Conservation (phyloP, 2,888 invertebrate species). For the Phania funesta region DNA sequence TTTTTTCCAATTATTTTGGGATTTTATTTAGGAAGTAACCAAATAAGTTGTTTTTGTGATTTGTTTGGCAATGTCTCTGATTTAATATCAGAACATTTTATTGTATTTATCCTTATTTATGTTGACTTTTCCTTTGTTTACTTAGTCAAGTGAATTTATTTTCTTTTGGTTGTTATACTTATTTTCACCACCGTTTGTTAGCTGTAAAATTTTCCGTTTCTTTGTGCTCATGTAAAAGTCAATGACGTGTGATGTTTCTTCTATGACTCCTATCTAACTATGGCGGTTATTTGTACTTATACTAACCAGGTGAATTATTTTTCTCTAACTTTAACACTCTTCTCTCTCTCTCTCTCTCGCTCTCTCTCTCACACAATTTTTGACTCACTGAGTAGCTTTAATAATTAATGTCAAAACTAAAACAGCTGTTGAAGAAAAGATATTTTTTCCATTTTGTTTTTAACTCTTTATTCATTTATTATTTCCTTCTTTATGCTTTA, state of each 20-base stretch:
- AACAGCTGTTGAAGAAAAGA: slow-evolving; percentile 43
- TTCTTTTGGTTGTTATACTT: slow-evolving; percentile 18
- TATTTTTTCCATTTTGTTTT: not conserved
- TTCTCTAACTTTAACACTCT: not conserved
- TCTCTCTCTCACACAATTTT: not conserved
- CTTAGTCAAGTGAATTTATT: slow-evolving; percentile 33
- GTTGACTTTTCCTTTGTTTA: slow-evolving; percentile 35
- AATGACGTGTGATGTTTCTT: slow-evolving; percentile 49
- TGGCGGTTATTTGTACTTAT: slow-evolving; percentile 49
- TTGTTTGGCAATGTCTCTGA: not conserved
- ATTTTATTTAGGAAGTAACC: not conserved
- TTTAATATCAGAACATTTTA: not conserved
- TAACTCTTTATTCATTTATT: no score
- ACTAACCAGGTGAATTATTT: slow-evolving; percentile 21
- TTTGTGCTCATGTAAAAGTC: slow-evolving; percentile 35
- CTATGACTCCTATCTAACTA: slow-evolving; percentile 49
- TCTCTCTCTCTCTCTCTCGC: not conserved
- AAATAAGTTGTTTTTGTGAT: not conserved
- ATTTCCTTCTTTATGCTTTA: no score
- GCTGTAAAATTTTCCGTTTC: slow-evolving; percentile 16
- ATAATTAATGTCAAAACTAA: not conserved
- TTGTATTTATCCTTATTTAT: slow-evolving; percentile 19
- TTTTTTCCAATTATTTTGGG: not conserved
- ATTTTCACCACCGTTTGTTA: not conserved
- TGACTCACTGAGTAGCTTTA: not conserved